Evolutionary conservation across 2,888 invertebrate genomes (phyloP).

Genomic region (Eupithecia subumbrata): DNA sequence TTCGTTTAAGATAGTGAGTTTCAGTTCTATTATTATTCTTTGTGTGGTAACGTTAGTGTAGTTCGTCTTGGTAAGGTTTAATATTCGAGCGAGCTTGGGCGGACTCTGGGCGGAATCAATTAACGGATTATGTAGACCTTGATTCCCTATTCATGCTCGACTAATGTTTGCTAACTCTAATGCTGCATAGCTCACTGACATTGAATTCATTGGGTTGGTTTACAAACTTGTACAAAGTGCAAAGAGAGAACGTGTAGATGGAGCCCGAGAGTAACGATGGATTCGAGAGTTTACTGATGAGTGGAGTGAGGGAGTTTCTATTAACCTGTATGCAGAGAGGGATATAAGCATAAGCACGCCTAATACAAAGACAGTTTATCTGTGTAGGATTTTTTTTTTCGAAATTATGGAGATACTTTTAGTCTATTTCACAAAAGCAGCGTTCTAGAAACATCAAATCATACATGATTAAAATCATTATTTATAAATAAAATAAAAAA

Average conservation of each 20-base stretch:
- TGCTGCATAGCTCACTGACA: neutral
- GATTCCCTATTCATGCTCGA: constrained; percentile 37
- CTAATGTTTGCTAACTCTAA: constrained; percentile 26
- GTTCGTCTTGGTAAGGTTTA: constrained; percentile 33
- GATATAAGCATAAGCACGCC: no score
- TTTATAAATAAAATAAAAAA: no score
- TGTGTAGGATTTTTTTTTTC: neutral
- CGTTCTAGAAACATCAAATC: no score
- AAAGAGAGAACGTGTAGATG: neutral
- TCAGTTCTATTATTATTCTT: neutral
- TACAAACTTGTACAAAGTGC: neutral
- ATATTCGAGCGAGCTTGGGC: constrained; percentile 30
- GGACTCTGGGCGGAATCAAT: constrained; percentile 36
- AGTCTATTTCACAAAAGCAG: no score
- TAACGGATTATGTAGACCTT: constrained; percentile 36
- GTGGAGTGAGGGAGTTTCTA: neutral
- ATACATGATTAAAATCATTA: no score
- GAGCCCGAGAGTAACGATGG: neutral
- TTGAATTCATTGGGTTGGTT: neutral
- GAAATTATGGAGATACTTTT: no score
- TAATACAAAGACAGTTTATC: neutral
- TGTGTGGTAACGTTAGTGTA: neutral
- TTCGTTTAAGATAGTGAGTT: neutral
- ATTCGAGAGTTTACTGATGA: neutral
- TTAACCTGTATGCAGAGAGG: no score